These are phyloP conservation scores for Heterodera filipjevi DNA, from an alignment of 2,888 invertebrate species.

Conservation along the genomic window DNA sequence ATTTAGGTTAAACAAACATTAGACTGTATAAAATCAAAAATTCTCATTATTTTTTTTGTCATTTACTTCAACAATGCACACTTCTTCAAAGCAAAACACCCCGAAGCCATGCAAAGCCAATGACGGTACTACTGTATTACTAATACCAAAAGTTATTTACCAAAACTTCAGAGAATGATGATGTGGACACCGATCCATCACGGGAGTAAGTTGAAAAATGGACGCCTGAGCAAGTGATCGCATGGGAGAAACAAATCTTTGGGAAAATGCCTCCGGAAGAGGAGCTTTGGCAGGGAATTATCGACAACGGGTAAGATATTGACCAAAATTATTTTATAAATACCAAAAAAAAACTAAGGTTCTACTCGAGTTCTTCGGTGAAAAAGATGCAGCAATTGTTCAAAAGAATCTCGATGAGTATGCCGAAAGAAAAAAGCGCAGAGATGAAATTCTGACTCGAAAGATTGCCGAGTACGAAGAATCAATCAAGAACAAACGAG, in stretches of 20 bases:
- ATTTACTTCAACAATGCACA: too few relatives aligned
- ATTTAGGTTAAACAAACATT: too few relatives aligned
- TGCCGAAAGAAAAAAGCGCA: background rate
- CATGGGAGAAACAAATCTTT: background rate
- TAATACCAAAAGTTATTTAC: background rate
- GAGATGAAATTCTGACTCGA: background rate
- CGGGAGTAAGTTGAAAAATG: background rate
- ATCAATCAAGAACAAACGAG: too few relatives aligned
- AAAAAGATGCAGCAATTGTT: background rate
- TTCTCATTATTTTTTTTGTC: too few relatives aligned
- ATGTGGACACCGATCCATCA: background rate
- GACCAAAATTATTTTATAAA: background rate
- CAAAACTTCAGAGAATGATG: background rate
- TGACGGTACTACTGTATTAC: background rate
- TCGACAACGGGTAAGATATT: background rate
- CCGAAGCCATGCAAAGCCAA: background rate
- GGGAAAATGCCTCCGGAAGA: background rate
- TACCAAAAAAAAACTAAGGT: background rate
- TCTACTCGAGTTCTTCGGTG: background rate
- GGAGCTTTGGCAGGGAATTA: background rate
- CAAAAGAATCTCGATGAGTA: background rate
- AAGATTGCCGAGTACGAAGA: background rate
- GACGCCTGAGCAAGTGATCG: background rate
- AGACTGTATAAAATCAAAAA: too few relatives aligned
- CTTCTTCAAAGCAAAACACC: background rate